These are phyloP conservation scores for Ursus arctos DNA, from an alignment of 2,113 vertebrate species.

Conservation along the genomic window DNA sequence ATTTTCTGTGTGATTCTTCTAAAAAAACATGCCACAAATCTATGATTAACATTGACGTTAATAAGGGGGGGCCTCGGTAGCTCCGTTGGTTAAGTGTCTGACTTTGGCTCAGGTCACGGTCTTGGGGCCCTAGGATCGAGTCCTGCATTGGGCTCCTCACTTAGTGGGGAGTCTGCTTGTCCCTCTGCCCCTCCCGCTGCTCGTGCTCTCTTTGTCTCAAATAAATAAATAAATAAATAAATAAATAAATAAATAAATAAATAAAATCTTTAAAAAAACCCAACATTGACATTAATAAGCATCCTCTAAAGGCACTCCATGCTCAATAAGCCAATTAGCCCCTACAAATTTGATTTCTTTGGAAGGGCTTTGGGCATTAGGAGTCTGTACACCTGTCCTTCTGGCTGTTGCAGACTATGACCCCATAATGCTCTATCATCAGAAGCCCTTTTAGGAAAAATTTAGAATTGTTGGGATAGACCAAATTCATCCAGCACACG, in stretches of 20 bases:
- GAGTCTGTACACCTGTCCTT: neutral
- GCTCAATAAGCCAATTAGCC: neutral
- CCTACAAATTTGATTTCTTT: neutral
- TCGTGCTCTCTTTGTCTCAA: neutral
- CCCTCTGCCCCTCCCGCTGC: neutral
- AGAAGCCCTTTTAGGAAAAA: conserved; percentile 19
- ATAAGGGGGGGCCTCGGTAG: neutral
- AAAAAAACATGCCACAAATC: neutral
- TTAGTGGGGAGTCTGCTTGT: neutral
- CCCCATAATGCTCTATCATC: neutral
- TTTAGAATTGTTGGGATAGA: neutral
- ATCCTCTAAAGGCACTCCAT: neutral
- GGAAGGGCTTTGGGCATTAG: neutral
- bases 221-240: neutral
- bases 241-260: neutral
- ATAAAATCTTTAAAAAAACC: too few species aligned
- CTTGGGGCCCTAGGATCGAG: neutral
- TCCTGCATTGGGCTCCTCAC: neutral
- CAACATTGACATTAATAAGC: neutral
- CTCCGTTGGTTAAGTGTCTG: neutral
- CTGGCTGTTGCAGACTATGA: neutral
- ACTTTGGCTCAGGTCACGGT: too few species aligned
- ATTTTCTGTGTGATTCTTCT: neutral
- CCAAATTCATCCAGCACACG: neutral
- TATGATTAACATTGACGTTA: neutral